Conservation (phyloP, 2,113 vertebrate species). For the Takifugu flavidus region DNA sequence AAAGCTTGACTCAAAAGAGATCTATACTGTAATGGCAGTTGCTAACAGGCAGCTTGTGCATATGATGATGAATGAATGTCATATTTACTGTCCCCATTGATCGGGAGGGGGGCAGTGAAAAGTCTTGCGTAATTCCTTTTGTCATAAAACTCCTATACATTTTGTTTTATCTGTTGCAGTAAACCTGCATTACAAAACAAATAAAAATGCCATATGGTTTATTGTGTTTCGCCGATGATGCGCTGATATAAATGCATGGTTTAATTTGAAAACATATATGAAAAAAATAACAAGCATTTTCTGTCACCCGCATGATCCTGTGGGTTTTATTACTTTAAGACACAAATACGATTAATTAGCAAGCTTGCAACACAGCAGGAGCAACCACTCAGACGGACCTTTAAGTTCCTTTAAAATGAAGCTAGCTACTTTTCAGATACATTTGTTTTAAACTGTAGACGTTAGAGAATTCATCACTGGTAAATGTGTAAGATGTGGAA, state of each 20-base stretch:
- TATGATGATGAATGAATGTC: conserved; percentile 52
- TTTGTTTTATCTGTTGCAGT: conserved; percentile 71
- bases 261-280: conserved; percentile 56
- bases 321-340: too few species aligned
- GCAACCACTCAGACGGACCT: too few species aligned
- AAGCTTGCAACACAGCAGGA: too few species aligned
- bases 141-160: conserved; percentile 71
- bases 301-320: conserved; percentile 1
- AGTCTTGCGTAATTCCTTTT: conserved; percentile 64
- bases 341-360: too few species aligned
- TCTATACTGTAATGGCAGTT: background rate
- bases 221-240: conserved; percentile 61
- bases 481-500: too few species aligned
- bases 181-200: conserved; percentile 65
- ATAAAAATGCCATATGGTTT: conserved; percentile 75
- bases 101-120: conserved; percentile 64
- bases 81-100: conserved; percentile 57
- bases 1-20: background rate
- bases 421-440: too few species aligned
- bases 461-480: too few species aligned
- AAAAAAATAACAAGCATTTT: conserved; percentile 29
- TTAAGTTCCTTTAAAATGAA: too few species aligned
- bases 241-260: conserved; percentile 47
- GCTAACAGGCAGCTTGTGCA: background rate
- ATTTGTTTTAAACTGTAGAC: too few species aligned